These are phyloP conservation scores for Diadumene lineata DNA, from an alignment of 92 coral and sea anemone species.

Conservation along the genomic window DNA sequence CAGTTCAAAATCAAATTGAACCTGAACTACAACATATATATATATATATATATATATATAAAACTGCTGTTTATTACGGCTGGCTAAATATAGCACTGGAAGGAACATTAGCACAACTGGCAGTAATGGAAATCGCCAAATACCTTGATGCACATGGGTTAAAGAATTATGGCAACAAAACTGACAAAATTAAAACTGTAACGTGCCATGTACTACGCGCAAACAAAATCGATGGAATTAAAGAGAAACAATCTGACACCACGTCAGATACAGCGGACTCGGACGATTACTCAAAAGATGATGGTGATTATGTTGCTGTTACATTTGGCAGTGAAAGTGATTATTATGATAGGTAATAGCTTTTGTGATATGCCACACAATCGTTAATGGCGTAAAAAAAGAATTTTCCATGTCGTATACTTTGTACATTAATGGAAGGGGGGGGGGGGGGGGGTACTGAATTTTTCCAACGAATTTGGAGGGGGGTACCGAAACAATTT, in stretches of 20 bases:
- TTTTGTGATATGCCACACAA: constrained; percentile 2
- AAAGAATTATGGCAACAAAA: constrained; percentile 35
- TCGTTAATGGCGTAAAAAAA: not conserved
- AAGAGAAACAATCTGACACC: constrained; percentile 28
- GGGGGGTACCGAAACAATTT: constrained; percentile 17
- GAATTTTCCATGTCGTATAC: not conserved
- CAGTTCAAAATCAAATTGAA: no score
- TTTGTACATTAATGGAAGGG: constrained; percentile 8
- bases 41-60: no score
- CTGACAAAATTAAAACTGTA: constrained; percentile 48
- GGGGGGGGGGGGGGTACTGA: constrained; percentile 34
- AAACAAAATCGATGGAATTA: constrained; percentile 12
- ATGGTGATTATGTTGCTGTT: constrained; percentile 20
- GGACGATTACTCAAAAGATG: constrained; percentile 13
- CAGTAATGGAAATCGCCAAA: constrained; percentile 46
- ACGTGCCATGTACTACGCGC: constrained; percentile 40
- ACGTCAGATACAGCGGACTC: constrained; percentile 16
- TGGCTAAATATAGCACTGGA: constrained; percentile 58
- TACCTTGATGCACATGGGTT: constrained; percentile 51
- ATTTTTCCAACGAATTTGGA: constrained; percentile 10
- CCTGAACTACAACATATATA: no score
- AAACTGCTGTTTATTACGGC: no score
- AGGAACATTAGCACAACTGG: constrained; percentile 49
- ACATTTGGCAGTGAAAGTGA: constrained; percentile 18
- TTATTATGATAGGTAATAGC: not conserved